phyloP scores from a whole-genome alignment of 2,797 vertebrate species.

The Triplophysa bombifrons region DNA sequence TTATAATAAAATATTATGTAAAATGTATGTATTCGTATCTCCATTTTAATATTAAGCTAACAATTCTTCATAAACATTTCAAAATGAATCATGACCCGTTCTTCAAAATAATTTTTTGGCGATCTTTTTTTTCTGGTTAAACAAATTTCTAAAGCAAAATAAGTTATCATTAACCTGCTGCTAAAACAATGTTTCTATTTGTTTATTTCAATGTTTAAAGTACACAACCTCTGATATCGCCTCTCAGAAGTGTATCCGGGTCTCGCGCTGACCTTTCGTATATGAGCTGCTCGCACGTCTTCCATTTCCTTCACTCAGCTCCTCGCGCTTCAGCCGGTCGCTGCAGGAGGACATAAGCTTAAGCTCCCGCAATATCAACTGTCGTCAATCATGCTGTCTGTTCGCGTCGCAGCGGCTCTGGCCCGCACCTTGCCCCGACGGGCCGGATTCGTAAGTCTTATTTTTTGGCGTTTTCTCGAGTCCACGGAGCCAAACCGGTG shows the following conservation, averaged over 20 bases:
- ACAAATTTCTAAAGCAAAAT: too few species aligned
- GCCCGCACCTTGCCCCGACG: constrained; percentile 84
- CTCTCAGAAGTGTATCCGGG: constrained; percentile 45
- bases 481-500: neutral
- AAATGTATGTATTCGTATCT: too few species aligned
- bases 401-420: constrained; percentile 88
- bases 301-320: constrained; percentile 62
- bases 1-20: too few species aligned
- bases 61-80: too few species aligned
- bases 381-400: constrained; percentile 83
- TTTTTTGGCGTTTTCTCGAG: neutral
- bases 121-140: too few species aligned
- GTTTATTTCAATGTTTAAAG: neutral
- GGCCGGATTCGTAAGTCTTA: constrained; percentile 85
- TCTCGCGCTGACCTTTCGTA: constrained; percentile 49
- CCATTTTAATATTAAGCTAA: too few species aligned
- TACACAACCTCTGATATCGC: neutral
- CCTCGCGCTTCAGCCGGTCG: constrained; percentile 61
- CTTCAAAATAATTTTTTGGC: too few species aligned
- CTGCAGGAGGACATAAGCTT: constrained; percentile 67
- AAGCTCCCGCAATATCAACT: constrained; percentile 57
- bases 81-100: too few species aligned
- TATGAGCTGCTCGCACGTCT: constrained; percentile 51
- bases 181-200: neutral
- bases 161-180: too few species aligned